Evolutionary conservation across 2,113 vertebrate species (phyloP).

Genomic region (Silurus glanis): DNA sequence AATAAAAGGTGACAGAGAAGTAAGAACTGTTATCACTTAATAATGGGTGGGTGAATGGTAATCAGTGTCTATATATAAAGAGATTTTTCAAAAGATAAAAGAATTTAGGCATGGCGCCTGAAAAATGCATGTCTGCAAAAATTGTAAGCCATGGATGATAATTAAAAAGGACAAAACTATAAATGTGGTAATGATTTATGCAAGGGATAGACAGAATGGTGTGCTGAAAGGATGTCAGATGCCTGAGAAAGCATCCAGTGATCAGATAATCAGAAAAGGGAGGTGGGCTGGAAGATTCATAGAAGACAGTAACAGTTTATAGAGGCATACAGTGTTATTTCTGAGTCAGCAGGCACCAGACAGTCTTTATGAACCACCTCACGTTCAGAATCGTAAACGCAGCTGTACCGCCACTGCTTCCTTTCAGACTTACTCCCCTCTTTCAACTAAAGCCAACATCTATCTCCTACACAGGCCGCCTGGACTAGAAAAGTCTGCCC

Average conservation of each 20-base stretch:
- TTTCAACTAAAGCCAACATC: conserved; percentile 45
- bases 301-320: conserved; percentile 12
- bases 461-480: conserved; percentile 5
- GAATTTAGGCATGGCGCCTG: not conserved
- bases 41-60: conserved; percentile 14
- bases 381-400: conserved; percentile 24
- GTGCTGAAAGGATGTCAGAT: conserved; percentile 4
- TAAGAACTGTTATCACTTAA: conserved; percentile 28
- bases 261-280: not conserved
- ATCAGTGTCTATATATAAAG: not conserved
- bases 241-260: not conserved
- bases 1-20: conserved; percentile 25
- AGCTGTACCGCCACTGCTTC: conserved; percentile 16
- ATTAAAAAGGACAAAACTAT: not conserved
- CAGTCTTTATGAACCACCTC: conserved; percentile 41
- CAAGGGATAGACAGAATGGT: not conserved
- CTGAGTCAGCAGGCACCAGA: conserved; percentile 52
- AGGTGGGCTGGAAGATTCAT: conserved; percentile 37
- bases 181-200: conserved; percentile 14
- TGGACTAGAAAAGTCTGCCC: conserved; percentile 19
- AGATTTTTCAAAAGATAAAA: not conserved
- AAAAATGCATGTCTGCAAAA: conserved; percentile 10
- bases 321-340: conserved; percentile 43
- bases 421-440: conserved; percentile 22
- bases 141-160: not conserved